Base-by-base conservation (phyloP, 1,140 invertebrate species). In the Cydia splendana region DNA sequence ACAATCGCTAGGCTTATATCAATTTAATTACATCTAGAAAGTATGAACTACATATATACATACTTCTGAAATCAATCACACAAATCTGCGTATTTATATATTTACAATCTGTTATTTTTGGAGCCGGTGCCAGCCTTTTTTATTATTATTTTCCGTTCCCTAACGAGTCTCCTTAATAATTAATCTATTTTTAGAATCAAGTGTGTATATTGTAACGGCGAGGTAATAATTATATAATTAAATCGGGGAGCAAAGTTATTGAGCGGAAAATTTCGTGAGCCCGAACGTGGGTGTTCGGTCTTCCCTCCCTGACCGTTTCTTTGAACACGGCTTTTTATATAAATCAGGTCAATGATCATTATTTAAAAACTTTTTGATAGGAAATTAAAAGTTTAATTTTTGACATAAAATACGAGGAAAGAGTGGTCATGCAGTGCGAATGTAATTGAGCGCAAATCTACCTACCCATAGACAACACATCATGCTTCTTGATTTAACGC, bases 181-280 rank as follows among this genome's bases (percentile, higher is more conserved):
- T 45, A 71, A 71, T 45, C 15, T 71, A 71, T 45, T 71, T 69
- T 38, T 18, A 30, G 34, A 20, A 13, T 48, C 5, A 75, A 42
- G 13, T 15, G 48, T 15, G 45, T 75, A 75, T 75, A 53, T 74
- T 74, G 13, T 30, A 53, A 75, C 74, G 74, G 24, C 34, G 12
- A 53, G 73, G 73, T 74, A 51, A 75, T 53, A 75, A 57, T 75
- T 76, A 62, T 15, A 48, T 76, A 76, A 65, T 76, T 76, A 76
- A 76, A 76, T 62, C 18, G 30, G 57, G 57, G 75, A 76, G 57
- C 57, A 65, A 76, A 65, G 75, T 76, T 76, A 76, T 76, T 65
- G 75, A 76, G 57, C 75, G 75, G 75, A 76, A 76, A 76, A 76
- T 76, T 76, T 34, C 57, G 75, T 76, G 75, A 53, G 75, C 53